These are phyloP conservation scores for Eilema caniola DNA, from an alignment of 2,888 invertebrate genomes.

Conservation along the genomic window DNA sequence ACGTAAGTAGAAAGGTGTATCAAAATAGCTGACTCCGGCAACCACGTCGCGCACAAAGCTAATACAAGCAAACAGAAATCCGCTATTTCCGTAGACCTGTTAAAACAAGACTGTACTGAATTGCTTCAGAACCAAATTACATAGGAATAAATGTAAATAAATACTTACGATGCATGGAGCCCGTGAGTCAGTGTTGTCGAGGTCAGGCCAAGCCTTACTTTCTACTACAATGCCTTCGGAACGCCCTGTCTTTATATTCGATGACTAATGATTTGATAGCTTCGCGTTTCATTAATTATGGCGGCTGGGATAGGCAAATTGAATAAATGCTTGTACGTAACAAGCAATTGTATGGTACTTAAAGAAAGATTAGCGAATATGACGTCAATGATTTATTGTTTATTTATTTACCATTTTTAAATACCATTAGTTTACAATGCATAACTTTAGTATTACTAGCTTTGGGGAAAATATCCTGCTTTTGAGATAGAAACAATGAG, in stretches of 20 bases:
- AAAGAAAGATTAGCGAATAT: background rate
- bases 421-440: too few relatives aligned
- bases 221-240: conserved; percentile 65
- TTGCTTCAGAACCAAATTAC: conserved; percentile 32
- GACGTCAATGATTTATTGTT: background rate
- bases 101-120: conserved; percentile 26
- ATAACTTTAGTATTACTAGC: background rate
- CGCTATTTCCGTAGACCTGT: background rate
- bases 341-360: background rate
- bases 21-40: background rate
- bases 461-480: too few relatives aligned
- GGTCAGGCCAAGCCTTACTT: conserved; percentile 65
- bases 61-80: background rate
- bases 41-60: background rate
- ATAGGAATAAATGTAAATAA: conserved; percentile 39
- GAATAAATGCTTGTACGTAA: conserved; percentile 4
- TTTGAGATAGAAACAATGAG: too few relatives aligned
- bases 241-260: conserved; percentile 51
- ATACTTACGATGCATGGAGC: conserved; percentile 48
- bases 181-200: conserved; percentile 61
- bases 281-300: conserved; percentile 38
- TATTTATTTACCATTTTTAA: too few relatives aligned
- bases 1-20: background rate
- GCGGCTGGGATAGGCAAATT: background rate
- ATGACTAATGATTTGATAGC: conserved; percentile 59